Evolutionary conservation across 2,888 invertebrate species (phyloP).

Genomic region (Cyclophora punctaria): DNA sequence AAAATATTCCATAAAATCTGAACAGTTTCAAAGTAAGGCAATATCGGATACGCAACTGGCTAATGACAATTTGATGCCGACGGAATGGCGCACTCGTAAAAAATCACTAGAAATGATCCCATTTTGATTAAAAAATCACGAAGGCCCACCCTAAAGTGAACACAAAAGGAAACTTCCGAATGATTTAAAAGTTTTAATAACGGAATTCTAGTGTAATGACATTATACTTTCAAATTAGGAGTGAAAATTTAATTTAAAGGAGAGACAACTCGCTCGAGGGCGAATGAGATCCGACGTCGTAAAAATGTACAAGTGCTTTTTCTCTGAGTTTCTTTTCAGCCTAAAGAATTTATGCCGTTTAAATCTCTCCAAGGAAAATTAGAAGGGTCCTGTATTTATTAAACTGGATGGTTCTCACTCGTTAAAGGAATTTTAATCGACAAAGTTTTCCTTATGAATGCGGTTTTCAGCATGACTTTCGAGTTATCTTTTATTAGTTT

Average conservation of each 20-base stretch:
- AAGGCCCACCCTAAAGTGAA: constrained; percentile 53
- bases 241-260: constrained; percentile 77
- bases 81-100: constrained; percentile 69
- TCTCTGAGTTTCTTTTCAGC: constrained; percentile 70
- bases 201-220: constrained; percentile 75
- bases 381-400: constrained; percentile 69
- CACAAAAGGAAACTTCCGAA: constrained; percentile 62
- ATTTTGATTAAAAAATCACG: constrained; percentile 75
- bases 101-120: constrained; percentile 73
- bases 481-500: constrained; percentile 71
- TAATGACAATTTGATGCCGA: constrained; percentile 70
- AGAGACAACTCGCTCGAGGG: constrained; percentile 69
- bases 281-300: constrained; percentile 67
- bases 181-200: constrained; percentile 77
- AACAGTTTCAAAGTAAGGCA: constrained; percentile 67
- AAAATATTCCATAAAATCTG: constrained; percentile 64
- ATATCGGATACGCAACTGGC: constrained; percentile 71
- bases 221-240: constrained; percentile 77
- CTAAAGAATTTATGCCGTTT: constrained; percentile 67
- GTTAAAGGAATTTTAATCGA: constrained; percentile 72
- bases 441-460: constrained; percentile 71
- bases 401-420: constrained; percentile 66
- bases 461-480: constrained; percentile 55
- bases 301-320: constrained; percentile 73
- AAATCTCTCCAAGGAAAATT: constrained; percentile 72